Percentiles rank a stretch among this genome's conserved stretches.
These are phyloP conservation scores for Sebastes iracundus DNA, from an alignment of 2,797 vertebrate genomes.

Conservation along the genomic window DNA sequence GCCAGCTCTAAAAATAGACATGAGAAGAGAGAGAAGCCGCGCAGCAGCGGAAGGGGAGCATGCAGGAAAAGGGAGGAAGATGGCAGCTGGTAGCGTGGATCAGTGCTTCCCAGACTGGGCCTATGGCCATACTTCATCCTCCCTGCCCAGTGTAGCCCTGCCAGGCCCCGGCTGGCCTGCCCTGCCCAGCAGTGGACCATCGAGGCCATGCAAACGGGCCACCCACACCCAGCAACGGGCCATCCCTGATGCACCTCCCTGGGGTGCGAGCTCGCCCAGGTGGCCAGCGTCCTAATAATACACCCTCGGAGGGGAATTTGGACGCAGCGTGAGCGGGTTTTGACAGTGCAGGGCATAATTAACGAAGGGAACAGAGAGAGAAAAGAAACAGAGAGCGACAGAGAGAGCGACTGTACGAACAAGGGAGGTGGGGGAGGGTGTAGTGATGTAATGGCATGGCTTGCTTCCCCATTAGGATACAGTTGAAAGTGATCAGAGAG, in stretches of 20 bases:
- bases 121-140: constrained; percentile 67
- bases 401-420: constrained; percentile 34
- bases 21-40: constrained; percentile 72
- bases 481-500: constrained; percentile 71
- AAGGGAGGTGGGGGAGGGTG: constrained; percentile 42
- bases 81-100: constrained; percentile 81
- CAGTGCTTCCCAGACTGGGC: constrained; percentile 78
- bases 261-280: constrained; percentile 35
- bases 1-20: constrained; percentile 87
- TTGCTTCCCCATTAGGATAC: constrained; percentile 61
- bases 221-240: constrained; percentile 49
- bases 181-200: constrained; percentile 60
- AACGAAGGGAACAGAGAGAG: constrained; percentile 42
- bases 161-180: constrained; percentile 53
- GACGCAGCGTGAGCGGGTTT: constrained; percentile 44
- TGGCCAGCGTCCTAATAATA: constrained; percentile 61
- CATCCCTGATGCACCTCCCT: constrained; percentile 31
- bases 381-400: constrained; percentile 30
- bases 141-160: constrained; percentile 42
- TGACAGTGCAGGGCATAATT: constrained; percentile 58
- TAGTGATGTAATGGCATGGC: constrained; percentile 70
- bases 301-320: constrained; percentile 53
- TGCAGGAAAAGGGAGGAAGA: constrained; percentile 78
- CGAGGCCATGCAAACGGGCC: constrained; percentile 54
- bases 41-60: constrained; percentile 77